Evolutionary conservation across 2,113 vertebrate genomes (phyloP).

Genomic region (Tetraodon nigroviridis): DNA sequence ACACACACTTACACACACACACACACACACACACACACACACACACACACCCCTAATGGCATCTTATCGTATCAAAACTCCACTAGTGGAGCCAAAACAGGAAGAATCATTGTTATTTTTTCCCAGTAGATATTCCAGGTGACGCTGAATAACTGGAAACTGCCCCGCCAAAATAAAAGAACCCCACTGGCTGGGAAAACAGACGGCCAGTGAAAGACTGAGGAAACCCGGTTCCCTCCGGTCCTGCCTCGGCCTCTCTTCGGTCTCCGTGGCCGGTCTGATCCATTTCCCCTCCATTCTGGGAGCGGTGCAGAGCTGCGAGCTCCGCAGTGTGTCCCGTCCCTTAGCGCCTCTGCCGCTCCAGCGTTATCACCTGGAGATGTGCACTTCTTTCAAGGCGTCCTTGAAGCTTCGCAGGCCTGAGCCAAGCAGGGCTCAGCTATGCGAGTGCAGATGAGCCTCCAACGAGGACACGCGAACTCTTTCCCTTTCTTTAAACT

Average conservation of each 20-base stretch:
- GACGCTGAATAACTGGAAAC: too few species aligned
- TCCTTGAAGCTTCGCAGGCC: slow-evolving; percentile 28
- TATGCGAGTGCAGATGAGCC: slow-evolving; percentile 15
- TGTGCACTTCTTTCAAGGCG: slow-evolving; percentile 25
- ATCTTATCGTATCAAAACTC: not conserved
- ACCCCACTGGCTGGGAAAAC: too few species aligned
- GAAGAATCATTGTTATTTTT: too few species aligned
- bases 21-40: slow-evolving; percentile 13
- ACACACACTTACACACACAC: slow-evolving; percentile 31
- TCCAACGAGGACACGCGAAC: slow-evolving; percentile 64
- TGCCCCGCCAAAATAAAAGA: too few species aligned
- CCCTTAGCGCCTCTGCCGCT: slow-evolving; percentile 43
- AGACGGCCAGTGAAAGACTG: too few species aligned
- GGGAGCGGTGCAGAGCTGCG: slow-evolving; percentile 1
- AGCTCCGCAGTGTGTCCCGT: slow-evolving; percentile 1
- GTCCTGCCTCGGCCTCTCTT: not conserved
- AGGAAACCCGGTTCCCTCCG: not conserved
- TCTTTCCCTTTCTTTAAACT: slow-evolving; percentile 52
- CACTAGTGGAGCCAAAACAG: too few species aligned
- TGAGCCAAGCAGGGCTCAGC: slow-evolving; percentile 31
- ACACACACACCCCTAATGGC: not conserved
- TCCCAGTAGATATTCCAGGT: too few species aligned
- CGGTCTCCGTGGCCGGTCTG: not conserved
- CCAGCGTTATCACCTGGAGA: slow-evolving; percentile 48
- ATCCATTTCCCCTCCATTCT: slow-evolving; percentile 21